phyloP scores from a whole-genome alignment of 1,140 invertebrate species.

The Ectropis grisescens region DNA sequence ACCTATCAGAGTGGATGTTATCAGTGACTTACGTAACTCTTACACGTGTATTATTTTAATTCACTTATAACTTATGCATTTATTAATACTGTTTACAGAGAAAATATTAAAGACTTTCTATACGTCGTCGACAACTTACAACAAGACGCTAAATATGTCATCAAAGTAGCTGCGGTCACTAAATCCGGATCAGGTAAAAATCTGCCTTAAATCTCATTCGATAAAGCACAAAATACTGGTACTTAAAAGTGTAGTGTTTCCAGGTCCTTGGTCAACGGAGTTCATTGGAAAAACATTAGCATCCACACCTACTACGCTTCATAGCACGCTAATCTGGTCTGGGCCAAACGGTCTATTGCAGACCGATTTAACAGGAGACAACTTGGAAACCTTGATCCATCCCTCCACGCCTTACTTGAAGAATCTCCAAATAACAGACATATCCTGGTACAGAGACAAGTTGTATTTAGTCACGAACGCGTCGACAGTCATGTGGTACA shows the following conservation, averaged over 20 bases:
- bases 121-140: slow-evolving; percentile 77
- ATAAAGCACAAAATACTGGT: too few relatives aligned
- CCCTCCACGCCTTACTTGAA: slow-evolving; percentile 69
- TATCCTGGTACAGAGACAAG: slow-evolving; percentile 78
- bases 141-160: slow-evolving; percentile 81
- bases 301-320: slow-evolving; percentile 51
- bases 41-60: too few relatives aligned
- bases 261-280: slow-evolving; percentile 84
- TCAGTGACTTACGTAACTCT: too few relatives aligned
- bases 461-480: slow-evolving; percentile 83
- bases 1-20: too few relatives aligned
- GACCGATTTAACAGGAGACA: slow-evolving; percentile 82
- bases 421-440: slow-evolving; percentile 73
- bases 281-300: slow-evolving; percentile 78
- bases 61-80: too few relatives aligned
- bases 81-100: slow-evolving; percentile 38
- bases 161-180: slow-evolving; percentile 85
- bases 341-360: slow-evolving; percentile 77
- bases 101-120: slow-evolving; percentile 74
- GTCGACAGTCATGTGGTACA: slow-evolving; percentile 79
- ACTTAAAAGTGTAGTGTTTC: too few relatives aligned
- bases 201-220: too few relatives aligned
- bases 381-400: slow-evolving; percentile 75
- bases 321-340: slow-evolving; percentile 79
- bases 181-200: slow-evolving; percentile 74